Conservation (phyloP, 2,797 vertebrate species). For the Triplophysa bombifrons region DNA sequence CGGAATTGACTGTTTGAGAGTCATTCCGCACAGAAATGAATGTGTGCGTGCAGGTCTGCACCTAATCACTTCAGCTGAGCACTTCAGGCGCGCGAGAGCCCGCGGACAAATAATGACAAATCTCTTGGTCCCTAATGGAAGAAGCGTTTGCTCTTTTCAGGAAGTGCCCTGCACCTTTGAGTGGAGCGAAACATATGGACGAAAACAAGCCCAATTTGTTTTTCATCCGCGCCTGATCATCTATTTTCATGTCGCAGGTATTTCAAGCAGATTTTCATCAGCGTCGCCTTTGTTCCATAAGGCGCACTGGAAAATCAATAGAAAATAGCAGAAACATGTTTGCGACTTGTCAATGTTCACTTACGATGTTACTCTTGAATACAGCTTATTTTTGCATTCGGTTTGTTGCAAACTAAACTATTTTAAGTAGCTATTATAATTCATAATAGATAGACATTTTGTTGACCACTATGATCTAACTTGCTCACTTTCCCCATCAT, state of each 20-base stretch:
- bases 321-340: background rate
- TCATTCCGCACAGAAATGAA: constrained; percentile 67
- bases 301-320: background rate
- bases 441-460: too few species aligned
- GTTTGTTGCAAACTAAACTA: too few species aligned
- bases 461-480: background rate
- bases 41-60: constrained; percentile 73
- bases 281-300: background rate
- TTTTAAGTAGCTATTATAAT: too few species aligned
- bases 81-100: constrained; percentile 71
- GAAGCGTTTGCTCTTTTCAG: constrained; percentile 49
- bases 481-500: background rate
- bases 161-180: constrained; percentile 50
- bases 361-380: too few species aligned
- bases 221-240: background rate
- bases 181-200: constrained; percentile 68
- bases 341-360: background rate
- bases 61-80: constrained; percentile 79
- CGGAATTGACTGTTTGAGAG: constrained; percentile 73
- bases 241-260: constrained; percentile 7
- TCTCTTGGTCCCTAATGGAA: constrained; percentile 57
- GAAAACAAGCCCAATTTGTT: background rate
- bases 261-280: constrained; percentile 36
- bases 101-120: constrained; percentile 73
- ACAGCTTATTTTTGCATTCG: too few species aligned